Base-by-base conservation (phyloP, 2,113 vertebrate species). In the Nyctibius bracteatus region DNA sequence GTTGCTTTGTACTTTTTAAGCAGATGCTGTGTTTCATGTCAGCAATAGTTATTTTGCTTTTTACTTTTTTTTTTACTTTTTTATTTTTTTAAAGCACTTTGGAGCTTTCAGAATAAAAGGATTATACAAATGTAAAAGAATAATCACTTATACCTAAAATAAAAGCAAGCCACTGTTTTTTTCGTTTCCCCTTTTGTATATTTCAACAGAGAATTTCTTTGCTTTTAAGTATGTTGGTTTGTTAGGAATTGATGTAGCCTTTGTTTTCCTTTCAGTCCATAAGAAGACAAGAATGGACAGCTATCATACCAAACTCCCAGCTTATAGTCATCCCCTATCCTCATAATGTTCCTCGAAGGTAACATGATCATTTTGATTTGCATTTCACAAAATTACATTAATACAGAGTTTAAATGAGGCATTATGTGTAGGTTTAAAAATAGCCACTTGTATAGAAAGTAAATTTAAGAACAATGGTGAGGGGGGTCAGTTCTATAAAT, bases 271-370 rank as follows among this genome's bases (percentile, higher is more conserved):
- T 98, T 46, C 96, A 99, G 99, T 96, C 98, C 23, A 31, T 98
- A 72, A 98, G 99, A 93, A 99, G 96, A 80, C 98, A 99, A 94
- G 99, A 99, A 90, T 99, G 99, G 99, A 99, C 99, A 8, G 99
- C 99, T 79, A 99, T 99, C 96, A 99, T 99, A 94, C 99, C 99
- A 58, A 99, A 99, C 97, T 99, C 99, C 46, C 99, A 99, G 97
- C 99, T 99, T 13, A 99, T 99, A 33, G 99, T 99, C 95, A 99
- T 99, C 93, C 99, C 99, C 5, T 99, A 98, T 96, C 99, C 99
- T 61, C 99, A 99, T 57, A 86, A 98, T 37, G 97, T 98, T 51
- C 99, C 99, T 72, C 98, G 98, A 98, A 99, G 99, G 99, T 99
- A 98, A 97, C 28, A 11, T 59, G 37, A 33, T 79, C 37, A 25